Percentiles rank a stretch among this genome's conserved stretches.
Conservation (phyloP, 2,888 invertebrate species). For the Sepioteuthis lessoniana region DNA sequence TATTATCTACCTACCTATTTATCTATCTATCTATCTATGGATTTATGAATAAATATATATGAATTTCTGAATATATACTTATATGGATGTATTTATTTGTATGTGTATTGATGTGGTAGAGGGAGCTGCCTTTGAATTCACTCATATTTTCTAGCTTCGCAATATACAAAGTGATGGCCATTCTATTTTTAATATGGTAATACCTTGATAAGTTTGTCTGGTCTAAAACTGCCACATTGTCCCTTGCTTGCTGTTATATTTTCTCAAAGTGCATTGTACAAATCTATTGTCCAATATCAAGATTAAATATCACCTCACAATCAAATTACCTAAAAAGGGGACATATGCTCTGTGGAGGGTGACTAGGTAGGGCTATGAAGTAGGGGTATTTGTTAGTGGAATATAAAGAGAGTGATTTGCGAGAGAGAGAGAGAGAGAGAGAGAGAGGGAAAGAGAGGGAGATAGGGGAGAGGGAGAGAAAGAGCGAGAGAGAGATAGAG, state of each 20-base stretch:
- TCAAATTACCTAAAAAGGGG: conserved; percentile 33
- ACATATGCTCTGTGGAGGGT: neutral
- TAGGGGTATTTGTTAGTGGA: neutral
- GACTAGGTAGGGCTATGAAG: neutral
- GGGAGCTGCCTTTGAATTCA: neutral
- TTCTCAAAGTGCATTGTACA: conserved; percentile 33
- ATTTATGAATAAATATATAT: neutral
- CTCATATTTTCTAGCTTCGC: neutral
- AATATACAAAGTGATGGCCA: neutral
- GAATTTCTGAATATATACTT: neutral
- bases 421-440: neutral
- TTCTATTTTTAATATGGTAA: conserved; percentile 33
- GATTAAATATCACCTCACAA: neutral
- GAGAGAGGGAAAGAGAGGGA: neutral
- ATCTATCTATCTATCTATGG: neutral
- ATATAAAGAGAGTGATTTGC: neutral
- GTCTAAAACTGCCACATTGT: neutral
- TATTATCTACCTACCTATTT: too few relatives aligned
- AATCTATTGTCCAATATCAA: conserved; percentile 33
- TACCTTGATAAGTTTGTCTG: conserved; percentile 33
- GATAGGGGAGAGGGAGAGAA: neutral
- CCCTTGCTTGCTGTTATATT: conserved; percentile 10
- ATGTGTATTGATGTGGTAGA: too few relatives aligned
- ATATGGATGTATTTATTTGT: neutral
- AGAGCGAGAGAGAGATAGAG: neutral